Percentiles rank a stretch among this genome's conserved stretches.
Evolutionary conservation across 2,797 vertebrate genomes (phyloP).

Genomic region (Danio albolineatus): DNA sequence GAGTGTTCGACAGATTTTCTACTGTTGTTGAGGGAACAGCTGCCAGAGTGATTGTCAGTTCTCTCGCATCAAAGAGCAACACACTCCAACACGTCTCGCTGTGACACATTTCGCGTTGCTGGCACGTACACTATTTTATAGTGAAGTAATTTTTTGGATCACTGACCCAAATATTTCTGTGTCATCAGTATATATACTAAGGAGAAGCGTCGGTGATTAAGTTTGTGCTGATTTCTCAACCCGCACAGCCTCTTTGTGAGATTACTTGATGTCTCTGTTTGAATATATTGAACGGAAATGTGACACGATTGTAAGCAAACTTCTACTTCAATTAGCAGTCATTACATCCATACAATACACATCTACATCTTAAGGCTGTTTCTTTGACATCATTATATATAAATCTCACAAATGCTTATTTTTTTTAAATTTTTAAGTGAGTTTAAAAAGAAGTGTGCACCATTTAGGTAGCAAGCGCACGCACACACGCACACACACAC

Average conservation of each 20-base stretch:
- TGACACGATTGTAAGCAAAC: slow-evolving; percentile 18
- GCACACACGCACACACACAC: slow-evolving; percentile 1
- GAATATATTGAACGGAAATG: not conserved
- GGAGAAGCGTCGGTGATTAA: slow-evolving; percentile 52
- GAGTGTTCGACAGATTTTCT: slow-evolving; percentile 65
- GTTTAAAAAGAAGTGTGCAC: slow-evolving; percentile 39
- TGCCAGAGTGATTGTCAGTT: slow-evolving; percentile 58
- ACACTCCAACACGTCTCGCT: slow-evolving; percentile 64
- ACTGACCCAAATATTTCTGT: slow-evolving; percentile 67
- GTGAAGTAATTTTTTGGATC: slow-evolving; percentile 71
- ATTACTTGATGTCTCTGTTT: slow-evolving; percentile 11
- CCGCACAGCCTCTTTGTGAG: slow-evolving; percentile 20
- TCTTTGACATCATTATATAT: slow-evolving; percentile 48
- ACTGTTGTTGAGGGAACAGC: slow-evolving; percentile 56
- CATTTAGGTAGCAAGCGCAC: slow-evolving; percentile 38
- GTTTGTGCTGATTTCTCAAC: slow-evolving; percentile 41
- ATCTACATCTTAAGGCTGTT: slow-evolving; percentile 47
- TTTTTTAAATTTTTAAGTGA: not conserved
- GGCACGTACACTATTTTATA: slow-evolving; percentile 70
- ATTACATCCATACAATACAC: slow-evolving; percentile 36
- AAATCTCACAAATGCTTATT: slow-evolving; percentile 28
- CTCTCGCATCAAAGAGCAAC: slow-evolving; percentile 60
- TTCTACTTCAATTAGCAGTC: slow-evolving; percentile 36
- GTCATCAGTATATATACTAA: slow-evolving; percentile 68
- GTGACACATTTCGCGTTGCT: slow-evolving; percentile 65